These are phyloP conservation scores for Chrysolina haemoptera DNA, from an alignment of 2,888 invertebrate genomes.

Conservation along the genomic window DNA sequence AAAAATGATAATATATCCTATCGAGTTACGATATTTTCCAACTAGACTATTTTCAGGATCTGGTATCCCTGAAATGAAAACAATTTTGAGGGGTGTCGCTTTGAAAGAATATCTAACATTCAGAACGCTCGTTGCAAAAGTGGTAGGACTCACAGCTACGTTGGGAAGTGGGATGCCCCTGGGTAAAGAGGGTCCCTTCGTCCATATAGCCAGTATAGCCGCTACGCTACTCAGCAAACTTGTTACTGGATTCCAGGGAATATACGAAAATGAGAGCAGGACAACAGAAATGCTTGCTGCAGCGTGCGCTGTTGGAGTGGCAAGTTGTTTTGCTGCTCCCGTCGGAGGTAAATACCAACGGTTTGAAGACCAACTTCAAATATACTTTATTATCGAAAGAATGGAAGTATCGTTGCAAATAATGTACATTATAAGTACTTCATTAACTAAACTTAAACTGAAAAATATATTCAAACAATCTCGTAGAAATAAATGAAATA, in stretches of 20 bases:
- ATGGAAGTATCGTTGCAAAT: too few relatives aligned
- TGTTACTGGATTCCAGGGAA: constrained; percentile 94
- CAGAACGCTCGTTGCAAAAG: constrained; percentile 93
- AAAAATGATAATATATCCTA: too few relatives aligned
- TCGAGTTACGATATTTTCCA: too few relatives aligned
- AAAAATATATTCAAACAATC: too few relatives aligned
- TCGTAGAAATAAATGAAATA: too few relatives aligned
- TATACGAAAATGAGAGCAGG: constrained; percentile 95
- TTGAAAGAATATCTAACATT: constrained; percentile 97
- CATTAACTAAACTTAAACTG: too few relatives aligned
- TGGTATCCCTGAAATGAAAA: constrained; percentile 99
- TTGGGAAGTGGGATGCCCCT: constrained; percentile 96
- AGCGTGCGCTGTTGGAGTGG: constrained; percentile 97
- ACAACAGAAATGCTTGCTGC: constrained; percentile 98
- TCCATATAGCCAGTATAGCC: constrained; percentile 97
- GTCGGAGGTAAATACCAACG: constrained; percentile 81
- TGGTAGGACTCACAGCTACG: constrained; percentile 94
- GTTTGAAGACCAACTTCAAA: too few relatives aligned
- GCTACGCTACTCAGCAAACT: constrained; percentile 93
- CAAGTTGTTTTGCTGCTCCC: constrained; percentile 95
- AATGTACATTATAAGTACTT: too few relatives aligned
- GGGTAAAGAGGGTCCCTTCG: constrained; percentile 98
- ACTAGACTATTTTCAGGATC: constrained; percentile 78
- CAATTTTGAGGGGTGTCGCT: constrained; percentile 94
- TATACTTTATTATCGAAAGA: too few relatives aligned